Base-by-base conservation (phyloP, 2,888 invertebrate genomes). In the Meiosimyza decipiens region DNA sequence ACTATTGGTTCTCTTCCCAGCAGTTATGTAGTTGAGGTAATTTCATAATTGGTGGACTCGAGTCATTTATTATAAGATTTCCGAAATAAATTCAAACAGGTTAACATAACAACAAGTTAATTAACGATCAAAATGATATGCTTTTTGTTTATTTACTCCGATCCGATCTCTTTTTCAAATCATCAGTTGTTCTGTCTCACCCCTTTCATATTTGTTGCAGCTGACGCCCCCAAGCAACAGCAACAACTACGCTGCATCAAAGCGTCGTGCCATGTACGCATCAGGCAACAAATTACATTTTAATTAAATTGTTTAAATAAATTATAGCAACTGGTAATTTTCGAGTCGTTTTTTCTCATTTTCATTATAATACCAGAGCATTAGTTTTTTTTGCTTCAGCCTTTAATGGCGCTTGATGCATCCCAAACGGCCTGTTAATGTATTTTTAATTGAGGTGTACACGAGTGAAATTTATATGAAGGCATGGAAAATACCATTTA, bases 221-320 rank as follows among this genome's bases (percentile, higher is more conserved):
- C 66, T 66, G 66, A 66, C 66, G 55, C 55, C 66, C 66, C 64
- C 50, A 11, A 64, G 64, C 50, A 15, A 33, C 12, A 57, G 12
- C 18, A 33, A 15, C 13, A 18, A 15, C 55, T 9, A 12, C 49
- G 59, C 22, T 13, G n/a, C 59, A 64, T 49, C 73, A 74, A 71
- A 74, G 69, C 76, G 75, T 73, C 69, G 51, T 55, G 70, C 65
- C 60, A 69, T 63, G 55, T 70, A 71, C 69, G 59, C 47, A 66
- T 51, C 40, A 40, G 40, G 59, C 81, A 84, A 83, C 81, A 84
- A 84, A 84, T 84, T 83, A 82, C 83, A 83, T 84, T 84, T 84
- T 84, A 84, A 84, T 84, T 84, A 84, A 84, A 84, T 84, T 83
- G 85, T 84, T 83, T 84, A 81, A 84, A 80, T 80, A 81, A 83